phyloP scores from a whole-genome alignment of 2,797 vertebrate species.

The Enteromius treurensis region DNA sequence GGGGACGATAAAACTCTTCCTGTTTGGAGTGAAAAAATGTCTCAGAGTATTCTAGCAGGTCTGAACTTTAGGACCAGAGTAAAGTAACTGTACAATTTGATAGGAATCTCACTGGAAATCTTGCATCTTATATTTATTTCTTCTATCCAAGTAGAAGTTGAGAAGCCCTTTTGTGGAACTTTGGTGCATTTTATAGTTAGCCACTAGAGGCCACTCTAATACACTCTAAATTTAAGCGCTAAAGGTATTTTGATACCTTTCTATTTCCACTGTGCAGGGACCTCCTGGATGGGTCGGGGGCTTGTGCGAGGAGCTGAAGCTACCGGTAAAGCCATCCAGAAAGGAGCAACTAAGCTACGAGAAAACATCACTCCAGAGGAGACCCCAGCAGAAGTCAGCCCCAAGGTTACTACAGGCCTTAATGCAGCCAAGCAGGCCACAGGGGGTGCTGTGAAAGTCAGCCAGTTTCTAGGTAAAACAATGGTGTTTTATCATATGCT shows the following conservation, averaged over 20 bases:
- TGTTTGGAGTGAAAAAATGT: conserved; percentile 94
- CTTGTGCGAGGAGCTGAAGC: conserved; percentile 89
- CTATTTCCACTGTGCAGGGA: conserved; percentile 73
- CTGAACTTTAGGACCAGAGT: conserved; percentile 27
- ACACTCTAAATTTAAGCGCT: not conserved
- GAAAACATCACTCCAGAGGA: conserved; percentile 92
- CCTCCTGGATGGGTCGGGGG: conserved; percentile 86
- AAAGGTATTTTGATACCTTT: not conserved
- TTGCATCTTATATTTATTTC: not conserved
- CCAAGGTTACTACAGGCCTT: conserved; percentile 84
- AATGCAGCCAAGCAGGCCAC: conserved; percentile 86
- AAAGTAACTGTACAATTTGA: too few species aligned
- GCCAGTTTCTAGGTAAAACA: conserved; percentile 87
- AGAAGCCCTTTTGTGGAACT: not conserved
- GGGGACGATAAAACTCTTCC: conserved; percentile 75
- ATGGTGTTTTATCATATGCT: not conserved
- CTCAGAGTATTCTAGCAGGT: conserved; percentile 91
- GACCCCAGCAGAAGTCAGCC: conserved; percentile 88
- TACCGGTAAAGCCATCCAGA: conserved; percentile 91
- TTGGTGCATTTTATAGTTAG: not conserved
- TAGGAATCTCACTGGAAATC: not conserved
- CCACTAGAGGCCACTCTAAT: conserved; percentile 64
- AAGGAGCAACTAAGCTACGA: conserved; percentile 87
- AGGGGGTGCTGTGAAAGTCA: conserved; percentile 90
- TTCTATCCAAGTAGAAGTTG: not conserved